A percentile compares a stretch with the other conserved stretches of the same genome.
These are phyloP conservation scores for Cephalopholis sonnerati DNA, from an alignment of 2,113 vertebrate species.

Conservation along the genomic window DNA sequence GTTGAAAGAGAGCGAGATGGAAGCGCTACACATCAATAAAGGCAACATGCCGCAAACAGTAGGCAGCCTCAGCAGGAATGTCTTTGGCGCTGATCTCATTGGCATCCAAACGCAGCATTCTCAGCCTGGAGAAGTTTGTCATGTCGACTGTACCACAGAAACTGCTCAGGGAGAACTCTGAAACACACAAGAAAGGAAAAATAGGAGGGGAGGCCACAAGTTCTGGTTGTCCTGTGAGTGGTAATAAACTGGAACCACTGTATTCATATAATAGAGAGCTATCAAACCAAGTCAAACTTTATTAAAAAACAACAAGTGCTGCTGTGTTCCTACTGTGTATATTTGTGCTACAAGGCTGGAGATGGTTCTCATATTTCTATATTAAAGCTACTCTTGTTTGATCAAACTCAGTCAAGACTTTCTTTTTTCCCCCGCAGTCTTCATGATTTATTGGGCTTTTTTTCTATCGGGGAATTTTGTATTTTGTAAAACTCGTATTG, in stretches of 20 bases:
- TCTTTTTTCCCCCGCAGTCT: background rate
- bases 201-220: background rate
- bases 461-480: background rate
- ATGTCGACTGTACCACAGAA: constrained; percentile 91
- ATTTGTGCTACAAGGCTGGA: background rate
- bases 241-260: background rate
- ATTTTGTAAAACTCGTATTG: background rate
- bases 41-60: constrained; percentile 90
- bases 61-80: constrained; percentile 90
- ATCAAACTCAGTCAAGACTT: background rate
- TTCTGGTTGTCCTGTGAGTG: background rate
- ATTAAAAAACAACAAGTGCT: background rate
- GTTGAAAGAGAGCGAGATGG: background rate
- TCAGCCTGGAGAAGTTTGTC: constrained; percentile 90
- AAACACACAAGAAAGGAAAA: constrained; percentile 55
- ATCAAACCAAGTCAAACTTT: background rate
- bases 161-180: constrained; percentile 93
- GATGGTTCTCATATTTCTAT: background rate
- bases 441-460: background rate
- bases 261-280: background rate
- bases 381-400: background rate
- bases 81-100: constrained; percentile 88
- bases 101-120: constrained; percentile 92
- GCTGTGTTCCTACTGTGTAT: background rate
- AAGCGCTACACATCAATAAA: constrained; percentile 80